Percentiles rank a stretch among this genome's conserved stretches.
Conservation (phyloP, 1,140 invertebrate genomes). For the Oryzaephilus surinamensis region DNA sequence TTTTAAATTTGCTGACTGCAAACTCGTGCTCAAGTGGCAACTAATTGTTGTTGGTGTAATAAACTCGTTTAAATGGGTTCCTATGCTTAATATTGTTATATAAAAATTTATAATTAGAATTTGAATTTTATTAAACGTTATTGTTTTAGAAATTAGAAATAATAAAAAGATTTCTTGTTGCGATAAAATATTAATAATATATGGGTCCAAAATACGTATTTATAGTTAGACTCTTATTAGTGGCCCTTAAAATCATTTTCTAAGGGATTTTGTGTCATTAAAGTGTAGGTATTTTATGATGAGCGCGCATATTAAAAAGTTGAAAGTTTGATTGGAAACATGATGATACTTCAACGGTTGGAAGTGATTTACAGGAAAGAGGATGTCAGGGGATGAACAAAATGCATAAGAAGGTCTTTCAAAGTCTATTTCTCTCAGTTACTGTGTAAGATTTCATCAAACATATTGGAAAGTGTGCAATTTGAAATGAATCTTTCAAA, state of each 20-base stretch:
- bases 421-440: conserved; percentile 4
- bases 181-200: too few species aligned
- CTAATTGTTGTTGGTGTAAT: background rate
- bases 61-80: background rate
- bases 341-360: conserved; percentile 2
- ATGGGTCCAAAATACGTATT: too few species aligned
- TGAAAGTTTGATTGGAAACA: background rate
- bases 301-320: background rate
- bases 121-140: background rate
- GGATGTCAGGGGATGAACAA: conserved; percentile 1
- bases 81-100: background rate
- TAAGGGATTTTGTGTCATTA: background rate
- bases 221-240: too few species aligned
- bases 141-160: background rate
- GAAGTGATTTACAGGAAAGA: background rate
- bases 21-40: background rate
- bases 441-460: too few species aligned
- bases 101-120: background rate
- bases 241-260: too few species aligned
- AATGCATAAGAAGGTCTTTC: conserved; percentile 9
- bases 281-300: background rate
- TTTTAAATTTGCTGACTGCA: background rate
- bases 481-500: background rate
- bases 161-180: too few species aligned
- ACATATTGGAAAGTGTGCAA: too few species aligned